phyloP scores from a whole-genome alignment of 2,888 invertebrate species.

The Eupeodes latifasciatus region DNA sequence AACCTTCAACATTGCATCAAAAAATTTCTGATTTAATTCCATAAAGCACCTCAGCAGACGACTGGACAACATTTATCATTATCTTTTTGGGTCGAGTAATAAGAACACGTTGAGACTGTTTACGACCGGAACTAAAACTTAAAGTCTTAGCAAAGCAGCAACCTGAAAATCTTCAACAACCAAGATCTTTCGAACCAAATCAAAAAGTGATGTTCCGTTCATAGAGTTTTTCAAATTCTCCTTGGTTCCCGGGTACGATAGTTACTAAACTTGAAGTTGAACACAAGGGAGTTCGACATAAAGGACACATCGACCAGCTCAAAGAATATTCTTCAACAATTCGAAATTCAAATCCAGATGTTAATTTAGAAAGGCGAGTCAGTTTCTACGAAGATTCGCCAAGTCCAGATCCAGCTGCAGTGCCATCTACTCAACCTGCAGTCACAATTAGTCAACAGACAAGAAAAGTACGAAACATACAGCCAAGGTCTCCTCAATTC shows the following conservation, averaged over 20 bases:
- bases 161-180: neutral
- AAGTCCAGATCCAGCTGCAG: neutral
- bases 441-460: neutral
- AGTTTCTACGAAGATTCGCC: neutral
- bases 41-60: slow-evolving; percentile 62
- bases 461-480: neutral
- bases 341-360: neutral
- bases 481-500: neutral
- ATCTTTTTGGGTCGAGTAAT: slow-evolving; percentile 59
- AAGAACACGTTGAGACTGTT: slow-evolving; percentile 45
- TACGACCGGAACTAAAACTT: slow-evolving; percentile 49
- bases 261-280: slow-evolving; percentile 23
- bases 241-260: slow-evolving; percentile 46
- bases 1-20: slow-evolving; percentile 56
- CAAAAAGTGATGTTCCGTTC: slow-evolving; percentile 12
- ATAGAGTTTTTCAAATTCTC: slow-evolving; percentile 11
- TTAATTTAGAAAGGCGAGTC: neutral
- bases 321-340: neutral
- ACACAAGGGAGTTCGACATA: slow-evolving; percentile 21
- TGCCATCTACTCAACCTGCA: slow-evolving; percentile 22
- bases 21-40: slow-evolving; percentile 38
- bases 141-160: neutral
- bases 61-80: slow-evolving; percentile 48
- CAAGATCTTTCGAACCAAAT: neutral
- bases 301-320: slow-evolving; percentile 22